phyloP scores from a whole-genome alignment of 2,797 vertebrate genomes.

The Sus cebifrons region DNA sequence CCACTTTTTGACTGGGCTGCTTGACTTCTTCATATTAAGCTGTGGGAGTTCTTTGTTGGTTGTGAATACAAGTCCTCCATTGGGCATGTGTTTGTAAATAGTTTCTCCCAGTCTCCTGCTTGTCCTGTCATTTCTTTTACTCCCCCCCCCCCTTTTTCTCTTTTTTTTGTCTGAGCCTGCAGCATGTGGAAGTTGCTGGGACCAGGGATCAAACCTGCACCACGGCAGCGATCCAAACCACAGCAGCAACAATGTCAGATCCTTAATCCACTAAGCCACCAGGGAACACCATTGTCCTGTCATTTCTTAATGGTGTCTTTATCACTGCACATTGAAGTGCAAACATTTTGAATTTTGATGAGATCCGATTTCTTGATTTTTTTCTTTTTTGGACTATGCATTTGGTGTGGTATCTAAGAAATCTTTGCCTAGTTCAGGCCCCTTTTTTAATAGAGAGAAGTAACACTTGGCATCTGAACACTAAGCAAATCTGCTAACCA shows the following conservation, averaged over 20 bases:
- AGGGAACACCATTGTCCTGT: no score
- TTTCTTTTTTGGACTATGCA: background rate
- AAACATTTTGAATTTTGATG: background rate
- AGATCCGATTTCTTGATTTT: background rate
- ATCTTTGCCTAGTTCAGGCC: background rate
- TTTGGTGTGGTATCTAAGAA: background rate
- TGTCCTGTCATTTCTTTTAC: background rate
- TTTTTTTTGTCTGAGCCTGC: no score
- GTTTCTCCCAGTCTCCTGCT: background rate
- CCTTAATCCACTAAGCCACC: no score
- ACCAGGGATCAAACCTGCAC: no score
- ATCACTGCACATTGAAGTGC: background rate
- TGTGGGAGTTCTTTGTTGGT: background rate
- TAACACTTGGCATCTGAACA: background rate
- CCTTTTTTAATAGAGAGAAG: constrained; percentile 20
- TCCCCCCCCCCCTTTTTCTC: no score
- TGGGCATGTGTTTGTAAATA: background rate
- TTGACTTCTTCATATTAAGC: background rate
- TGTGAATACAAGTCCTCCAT: background rate
- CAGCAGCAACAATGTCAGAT: no score
- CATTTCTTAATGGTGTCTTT: background rate
- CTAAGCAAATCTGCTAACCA: background rate
- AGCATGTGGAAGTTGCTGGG: no score
- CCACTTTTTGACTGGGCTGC: background rate
- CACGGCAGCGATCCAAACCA: no score